phyloP scores from a whole-genome alignment of 2,797 vertebrate species.

The Propithecus perrieri region DNA sequence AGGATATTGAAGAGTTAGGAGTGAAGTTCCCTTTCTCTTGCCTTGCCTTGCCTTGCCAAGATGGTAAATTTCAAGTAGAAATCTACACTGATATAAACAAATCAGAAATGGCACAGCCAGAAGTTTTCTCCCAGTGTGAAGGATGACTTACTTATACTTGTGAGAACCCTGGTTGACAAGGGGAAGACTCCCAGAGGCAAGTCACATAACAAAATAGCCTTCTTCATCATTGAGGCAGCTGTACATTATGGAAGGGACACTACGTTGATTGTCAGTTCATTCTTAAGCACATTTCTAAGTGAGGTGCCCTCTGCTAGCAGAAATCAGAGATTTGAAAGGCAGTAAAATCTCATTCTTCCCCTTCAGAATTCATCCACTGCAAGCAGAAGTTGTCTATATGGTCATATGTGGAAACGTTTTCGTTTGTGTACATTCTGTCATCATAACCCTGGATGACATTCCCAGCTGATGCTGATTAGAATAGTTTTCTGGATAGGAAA shows the following conservation, averaged over 20 bases:
- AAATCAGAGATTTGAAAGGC: background rate
- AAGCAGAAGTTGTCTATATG: background rate
- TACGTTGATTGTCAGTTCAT: background rate
- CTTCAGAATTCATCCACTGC: background rate
- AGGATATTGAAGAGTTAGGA: background rate
- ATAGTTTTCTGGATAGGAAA: conserved; percentile 27
- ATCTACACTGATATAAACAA: background rate
- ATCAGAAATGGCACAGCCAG: background rate
- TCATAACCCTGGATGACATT: background rate
- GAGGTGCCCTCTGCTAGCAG: background rate
- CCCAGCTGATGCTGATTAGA: background rate
- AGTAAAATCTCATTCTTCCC: background rate
- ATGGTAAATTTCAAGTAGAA: background rate
- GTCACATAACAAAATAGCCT: background rate
- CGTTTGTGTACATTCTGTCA: background rate
- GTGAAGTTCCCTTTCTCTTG: background rate
- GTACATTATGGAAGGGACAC: background rate
- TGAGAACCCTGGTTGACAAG: background rate
- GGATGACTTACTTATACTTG: background rate
- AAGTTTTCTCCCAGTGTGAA: background rate
- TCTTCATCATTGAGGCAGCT: background rate
- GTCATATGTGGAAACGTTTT: background rate
- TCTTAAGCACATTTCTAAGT: background rate
- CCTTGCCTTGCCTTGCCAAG: background rate
- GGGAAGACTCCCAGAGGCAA: background rate